phyloP scores from a whole-genome alignment of 2,113 vertebrate species.

The Spermophilus dauricus region DNA sequence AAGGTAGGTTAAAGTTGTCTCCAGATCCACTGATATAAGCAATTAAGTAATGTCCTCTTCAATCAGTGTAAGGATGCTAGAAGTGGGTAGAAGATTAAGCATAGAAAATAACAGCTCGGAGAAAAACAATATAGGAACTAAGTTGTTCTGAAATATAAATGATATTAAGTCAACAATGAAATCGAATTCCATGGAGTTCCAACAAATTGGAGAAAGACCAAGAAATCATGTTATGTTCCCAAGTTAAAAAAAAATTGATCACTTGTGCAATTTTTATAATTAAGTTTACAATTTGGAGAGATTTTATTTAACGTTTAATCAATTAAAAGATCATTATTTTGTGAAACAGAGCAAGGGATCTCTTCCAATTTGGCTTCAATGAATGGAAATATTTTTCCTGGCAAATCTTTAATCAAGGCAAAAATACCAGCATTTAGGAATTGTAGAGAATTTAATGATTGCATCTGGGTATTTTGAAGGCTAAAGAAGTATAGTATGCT shows the following conservation, averaged over 20 bases:
- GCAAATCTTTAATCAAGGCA: neutral
- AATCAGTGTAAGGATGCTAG: neutral
- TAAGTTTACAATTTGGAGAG: neutral
- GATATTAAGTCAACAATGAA: neutral
- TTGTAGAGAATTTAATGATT: neutral
- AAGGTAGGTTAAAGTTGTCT: neutral
- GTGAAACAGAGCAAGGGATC: neutral
- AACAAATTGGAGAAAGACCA: neutral
- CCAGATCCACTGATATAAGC: neutral
- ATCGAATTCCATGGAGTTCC: neutral
- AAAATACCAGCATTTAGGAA: neutral
- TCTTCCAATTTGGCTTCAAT: neutral
- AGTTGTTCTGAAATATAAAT: neutral
- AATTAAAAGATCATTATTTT: neutral
- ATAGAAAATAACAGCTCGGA: neutral
- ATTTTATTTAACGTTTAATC: constrained; percentile 1
- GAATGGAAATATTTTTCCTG: neutral
- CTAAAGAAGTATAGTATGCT: neutral
- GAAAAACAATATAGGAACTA: neutral
- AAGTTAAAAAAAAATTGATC: neutral
- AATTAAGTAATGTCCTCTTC: neutral
- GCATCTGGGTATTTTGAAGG: neutral
- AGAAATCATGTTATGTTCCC: neutral
- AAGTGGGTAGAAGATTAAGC: neutral
- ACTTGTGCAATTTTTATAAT: neutral